Conservation (phyloP, 2,888 invertebrate species). For the Osmoderma eremita region DNA sequence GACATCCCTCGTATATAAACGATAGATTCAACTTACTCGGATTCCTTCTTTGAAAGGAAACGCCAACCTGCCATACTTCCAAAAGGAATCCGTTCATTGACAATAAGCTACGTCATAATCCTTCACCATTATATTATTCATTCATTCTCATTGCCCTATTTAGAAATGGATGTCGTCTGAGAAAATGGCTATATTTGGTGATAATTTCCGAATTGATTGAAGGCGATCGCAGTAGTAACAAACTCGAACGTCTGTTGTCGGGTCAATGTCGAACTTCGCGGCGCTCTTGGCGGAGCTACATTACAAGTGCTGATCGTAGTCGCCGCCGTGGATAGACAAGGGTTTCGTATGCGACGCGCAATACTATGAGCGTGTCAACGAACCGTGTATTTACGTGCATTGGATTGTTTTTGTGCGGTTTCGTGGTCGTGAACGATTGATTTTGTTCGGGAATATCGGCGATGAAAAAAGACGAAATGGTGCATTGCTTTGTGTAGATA, state of each 20-base stretch:
- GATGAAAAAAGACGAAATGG: too few relatives aligned
- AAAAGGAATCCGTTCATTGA: too few relatives aligned
- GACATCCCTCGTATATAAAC: too few relatives aligned
- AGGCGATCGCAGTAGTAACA: slow-evolving; percentile 13
- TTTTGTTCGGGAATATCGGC: neutral
- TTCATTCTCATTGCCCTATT: too few relatives aligned
- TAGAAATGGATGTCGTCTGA: slow-evolving; percentile 4
- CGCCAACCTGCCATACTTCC: too few relatives aligned
- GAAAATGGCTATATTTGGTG: slow-evolving; percentile 24
- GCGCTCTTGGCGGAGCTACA: slow-evolving; percentile 1
- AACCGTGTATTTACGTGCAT: slow-evolving; percentile 10
- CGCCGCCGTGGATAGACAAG: slow-evolving; percentile 6
- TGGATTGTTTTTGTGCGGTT: slow-evolving; percentile 16
- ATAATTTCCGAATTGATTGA: slow-evolving; percentile 1
- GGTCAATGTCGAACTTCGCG: slow-evolving; percentile 11
- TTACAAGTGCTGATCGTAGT: neutral
- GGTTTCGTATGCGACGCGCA: slow-evolving; percentile 7
- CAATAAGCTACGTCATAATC: neutral
- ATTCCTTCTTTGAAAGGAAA: too few relatives aligned
- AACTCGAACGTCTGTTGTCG: slow-evolving; percentile 17
- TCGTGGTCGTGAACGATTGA: slow-evolving; percentile 20
- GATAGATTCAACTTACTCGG: too few relatives aligned
- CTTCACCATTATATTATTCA: neutral
- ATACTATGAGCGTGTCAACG: slow-evolving; percentile 9
- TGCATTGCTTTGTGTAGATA: too few relatives aligned